Evolutionary conservation across 2,888 invertebrate genomes (phyloP).

Genomic region (Lasius platythorax): DNA sequence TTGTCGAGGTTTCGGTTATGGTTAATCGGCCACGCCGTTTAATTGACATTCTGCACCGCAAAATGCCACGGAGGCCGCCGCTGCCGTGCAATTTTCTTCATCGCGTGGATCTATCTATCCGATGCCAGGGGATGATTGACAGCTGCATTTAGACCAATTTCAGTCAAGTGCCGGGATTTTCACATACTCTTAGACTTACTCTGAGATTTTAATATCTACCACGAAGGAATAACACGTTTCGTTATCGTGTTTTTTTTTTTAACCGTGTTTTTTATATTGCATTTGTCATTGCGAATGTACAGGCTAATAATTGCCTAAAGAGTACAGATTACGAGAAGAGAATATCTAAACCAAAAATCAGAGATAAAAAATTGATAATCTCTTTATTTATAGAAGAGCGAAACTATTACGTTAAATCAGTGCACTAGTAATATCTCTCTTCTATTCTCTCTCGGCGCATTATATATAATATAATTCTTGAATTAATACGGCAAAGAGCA

Average conservation of each 20-base stretch:
- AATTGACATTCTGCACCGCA: conserved; percentile 77
- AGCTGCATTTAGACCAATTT: conserved; percentile 4
- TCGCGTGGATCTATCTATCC: conserved; percentile 36
- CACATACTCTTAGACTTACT: neutral
- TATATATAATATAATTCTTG: conserved; percentile 17
- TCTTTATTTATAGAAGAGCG: neutral
- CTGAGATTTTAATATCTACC: neutral
- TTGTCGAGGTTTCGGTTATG: conserved; percentile 83
- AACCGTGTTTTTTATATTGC: too few relatives aligned
- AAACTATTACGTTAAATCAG: conserved; percentile 13
- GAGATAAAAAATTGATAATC: conserved; percentile 24
- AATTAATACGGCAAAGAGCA: conserved; percentile 29
- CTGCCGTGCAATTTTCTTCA: conserved; percentile 68
- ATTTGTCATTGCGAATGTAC: neutral
- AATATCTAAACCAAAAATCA: neutral
- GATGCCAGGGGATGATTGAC: neutral
- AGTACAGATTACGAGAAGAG: neutral
- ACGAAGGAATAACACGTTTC: neutral
- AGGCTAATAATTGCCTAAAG: neutral
- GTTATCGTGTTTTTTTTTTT: neutral
- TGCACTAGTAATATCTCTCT: conserved; percentile 19
- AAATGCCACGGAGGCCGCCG: conserved; percentile 67
- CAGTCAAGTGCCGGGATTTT: conserved; percentile 7
- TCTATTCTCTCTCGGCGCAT: neutral
- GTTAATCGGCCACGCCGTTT: conserved; percentile 81